Percentiles rank a stretch among this genome's conserved stretches.
Conservation (phyloP, 1,140 invertebrate species). For the Neomicropteryx cornuta region DNA sequence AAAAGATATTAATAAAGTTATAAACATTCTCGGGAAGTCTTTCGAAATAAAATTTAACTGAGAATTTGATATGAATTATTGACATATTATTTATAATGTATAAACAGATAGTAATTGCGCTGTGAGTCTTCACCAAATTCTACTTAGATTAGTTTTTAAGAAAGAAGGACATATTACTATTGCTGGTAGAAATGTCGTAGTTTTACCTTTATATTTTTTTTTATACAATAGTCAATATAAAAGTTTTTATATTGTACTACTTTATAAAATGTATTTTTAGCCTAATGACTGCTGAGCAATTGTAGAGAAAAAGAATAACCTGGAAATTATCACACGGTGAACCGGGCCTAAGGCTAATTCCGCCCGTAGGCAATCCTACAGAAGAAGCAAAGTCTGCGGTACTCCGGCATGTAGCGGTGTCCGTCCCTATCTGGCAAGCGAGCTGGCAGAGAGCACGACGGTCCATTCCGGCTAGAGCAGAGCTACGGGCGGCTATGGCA, state of each 20-base stretch:
- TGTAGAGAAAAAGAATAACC: slow-evolving; percentile 35
- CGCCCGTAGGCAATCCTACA: slow-evolving; percentile 68
- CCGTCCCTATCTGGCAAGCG: slow-evolving; percentile 82
- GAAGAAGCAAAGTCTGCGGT: slow-evolving; percentile 71
- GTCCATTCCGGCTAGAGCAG: slow-evolving; percentile 44
- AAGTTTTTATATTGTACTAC: too few species aligned
- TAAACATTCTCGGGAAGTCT: not conserved
- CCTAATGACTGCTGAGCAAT: not conserved
- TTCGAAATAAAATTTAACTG: not conserved
- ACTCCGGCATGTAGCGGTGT: slow-evolving; percentile 66
- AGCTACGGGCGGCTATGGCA: too few species aligned
- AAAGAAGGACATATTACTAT: too few species aligned
- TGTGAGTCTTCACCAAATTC: too few species aligned
- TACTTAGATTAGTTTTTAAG: too few species aligned
- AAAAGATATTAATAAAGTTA: slow-evolving; percentile 15
- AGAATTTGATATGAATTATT: not conserved
- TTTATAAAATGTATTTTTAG: too few species aligned
- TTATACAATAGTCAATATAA: too few species aligned
- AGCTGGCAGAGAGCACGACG: slow-evolving; percentile 88
- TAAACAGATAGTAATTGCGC: too few species aligned
- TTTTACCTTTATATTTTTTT: too few species aligned
- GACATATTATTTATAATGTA: too few species aligned
- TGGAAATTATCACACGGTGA: slow-evolving; percentile 98
- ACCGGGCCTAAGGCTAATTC: slow-evolving; percentile 82
- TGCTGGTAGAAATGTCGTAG: too few species aligned